Evolutionary conservation across 2,797 vertebrate genomes (phyloP).

Genomic region (Clarias fuscus): DNA sequence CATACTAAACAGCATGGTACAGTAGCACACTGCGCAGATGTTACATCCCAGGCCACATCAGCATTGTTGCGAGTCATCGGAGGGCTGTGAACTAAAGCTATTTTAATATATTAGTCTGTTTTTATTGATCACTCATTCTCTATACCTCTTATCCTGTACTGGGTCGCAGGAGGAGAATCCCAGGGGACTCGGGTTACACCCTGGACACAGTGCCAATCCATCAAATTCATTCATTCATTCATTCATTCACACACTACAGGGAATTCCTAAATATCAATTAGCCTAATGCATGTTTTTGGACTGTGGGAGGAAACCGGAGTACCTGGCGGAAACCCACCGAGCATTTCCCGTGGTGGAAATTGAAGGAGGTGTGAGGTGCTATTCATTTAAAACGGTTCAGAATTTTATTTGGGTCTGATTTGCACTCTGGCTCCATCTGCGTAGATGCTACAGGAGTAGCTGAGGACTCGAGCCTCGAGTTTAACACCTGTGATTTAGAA

Average conservation of each 20-base stretch:
- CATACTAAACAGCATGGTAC: slow-evolving; percentile 9
- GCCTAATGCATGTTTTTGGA: too few relatives aligned
- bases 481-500: neutral
- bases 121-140: neutral
- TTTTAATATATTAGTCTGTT: neutral
- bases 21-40: neutral
- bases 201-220: too few relatives aligned
- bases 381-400: neutral
- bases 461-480: neutral
- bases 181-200: too few relatives aligned
- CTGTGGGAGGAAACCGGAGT: too few relatives aligned
- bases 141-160: too few relatives aligned
- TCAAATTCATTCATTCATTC: too few relatives aligned
- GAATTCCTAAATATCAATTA: neutral
- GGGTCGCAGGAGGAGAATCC: too few relatives aligned
- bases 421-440: neutral
- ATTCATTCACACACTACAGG: too few relatives aligned
- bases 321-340: too few relatives aligned
- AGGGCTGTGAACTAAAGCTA: neutral
- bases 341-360: too few relatives aligned
- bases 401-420: neutral
- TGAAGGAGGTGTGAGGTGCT: too few relatives aligned
- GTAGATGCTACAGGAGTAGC: neutral
- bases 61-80: neutral
- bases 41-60: neutral